phyloP scores from a whole-genome alignment of 2,888 invertebrate species.

The Smittia aterrima region DNA sequence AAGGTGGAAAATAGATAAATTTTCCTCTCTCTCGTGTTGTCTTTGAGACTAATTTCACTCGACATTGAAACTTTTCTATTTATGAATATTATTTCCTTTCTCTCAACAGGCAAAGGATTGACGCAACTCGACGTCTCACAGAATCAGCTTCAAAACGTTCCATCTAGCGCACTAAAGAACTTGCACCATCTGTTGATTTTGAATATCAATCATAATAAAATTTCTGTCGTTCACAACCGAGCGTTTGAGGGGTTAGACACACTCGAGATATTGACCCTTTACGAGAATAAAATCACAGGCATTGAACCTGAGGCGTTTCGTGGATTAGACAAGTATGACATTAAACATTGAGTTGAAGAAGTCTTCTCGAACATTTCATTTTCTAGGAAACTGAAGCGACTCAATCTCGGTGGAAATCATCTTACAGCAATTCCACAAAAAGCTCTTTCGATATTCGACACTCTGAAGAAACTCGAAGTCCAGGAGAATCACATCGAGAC shows the following conservation, averaged over 20 bases:
- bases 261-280: conserved; percentile 80
- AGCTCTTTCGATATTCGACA: conserved; percentile 75
- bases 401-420: conserved; percentile 84
- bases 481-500: conserved; percentile 78
- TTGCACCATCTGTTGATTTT: conserved; percentile 80
- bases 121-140: conserved; percentile 86
- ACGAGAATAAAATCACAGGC: conserved; percentile 77
- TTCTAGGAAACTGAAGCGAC: conserved; percentile 70
- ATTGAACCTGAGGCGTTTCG: conserved; percentile 82
- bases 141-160: conserved; percentile 77
- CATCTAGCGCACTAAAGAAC: conserved; percentile 75
- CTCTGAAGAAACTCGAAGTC: conserved; percentile 80
- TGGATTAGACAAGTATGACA: conserved; percentile 74
- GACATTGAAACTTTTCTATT: too few species aligned
- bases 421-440: conserved; percentile 74
- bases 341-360: not conserved
- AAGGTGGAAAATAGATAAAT: not conserved
- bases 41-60: too few species aligned
- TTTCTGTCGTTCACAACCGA: conserved; percentile 71
- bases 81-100: too few species aligned
- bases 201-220: conserved; percentile 86
- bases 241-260: conserved; percentile 87
- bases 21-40: not conserved
- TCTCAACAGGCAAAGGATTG: conserved; percentile 70
- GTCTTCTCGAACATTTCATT: conserved; percentile 7